Conservation (phyloP, 92 coral and sea anemone genomes). For the Galaxea fascicularis region DNA sequence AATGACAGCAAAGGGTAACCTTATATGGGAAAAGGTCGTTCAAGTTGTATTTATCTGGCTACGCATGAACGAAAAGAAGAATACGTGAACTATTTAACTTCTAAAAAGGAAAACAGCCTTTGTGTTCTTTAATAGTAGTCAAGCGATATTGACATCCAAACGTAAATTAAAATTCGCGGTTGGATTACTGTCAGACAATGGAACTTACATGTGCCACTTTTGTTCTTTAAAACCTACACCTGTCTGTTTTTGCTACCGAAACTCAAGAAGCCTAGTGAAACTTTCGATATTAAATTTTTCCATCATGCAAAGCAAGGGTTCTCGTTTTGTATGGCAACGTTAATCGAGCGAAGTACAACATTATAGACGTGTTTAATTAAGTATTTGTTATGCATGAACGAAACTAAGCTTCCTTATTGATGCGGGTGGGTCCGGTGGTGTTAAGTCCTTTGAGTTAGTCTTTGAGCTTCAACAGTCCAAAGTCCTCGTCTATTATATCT, state of each 20-base stretch:
- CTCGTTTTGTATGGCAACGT: not conserved
- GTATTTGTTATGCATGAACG: not conserved
- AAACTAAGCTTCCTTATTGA: not conserved
- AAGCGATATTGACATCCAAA: not conserved
- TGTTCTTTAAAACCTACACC: not conserved
- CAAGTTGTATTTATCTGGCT: not conserved
- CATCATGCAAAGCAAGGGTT: not conserved
- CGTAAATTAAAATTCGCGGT: not conserved
- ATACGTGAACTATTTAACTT: not conserved
- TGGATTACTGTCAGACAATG: not conserved
- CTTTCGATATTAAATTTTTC: not conserved
- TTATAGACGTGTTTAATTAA: not conserved
- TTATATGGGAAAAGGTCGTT: constrained; percentile 31
- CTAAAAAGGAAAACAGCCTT: not conserved
- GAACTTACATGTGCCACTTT: not conserved
- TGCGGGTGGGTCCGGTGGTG: not conserved
- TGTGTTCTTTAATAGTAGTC: not conserved
- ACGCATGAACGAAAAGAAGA: not conserved
- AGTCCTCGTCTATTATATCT: not conserved
- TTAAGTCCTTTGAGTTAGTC: not conserved
- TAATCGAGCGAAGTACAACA: not conserved
- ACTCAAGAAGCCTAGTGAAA: not conserved
- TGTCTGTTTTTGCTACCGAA: not conserved
- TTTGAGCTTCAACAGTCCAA: not conserved
- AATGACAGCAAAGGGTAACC: constrained; percentile 51